Conservation (phyloP, 1,140 invertebrate species). For the Drosophila arawakana region DNA sequence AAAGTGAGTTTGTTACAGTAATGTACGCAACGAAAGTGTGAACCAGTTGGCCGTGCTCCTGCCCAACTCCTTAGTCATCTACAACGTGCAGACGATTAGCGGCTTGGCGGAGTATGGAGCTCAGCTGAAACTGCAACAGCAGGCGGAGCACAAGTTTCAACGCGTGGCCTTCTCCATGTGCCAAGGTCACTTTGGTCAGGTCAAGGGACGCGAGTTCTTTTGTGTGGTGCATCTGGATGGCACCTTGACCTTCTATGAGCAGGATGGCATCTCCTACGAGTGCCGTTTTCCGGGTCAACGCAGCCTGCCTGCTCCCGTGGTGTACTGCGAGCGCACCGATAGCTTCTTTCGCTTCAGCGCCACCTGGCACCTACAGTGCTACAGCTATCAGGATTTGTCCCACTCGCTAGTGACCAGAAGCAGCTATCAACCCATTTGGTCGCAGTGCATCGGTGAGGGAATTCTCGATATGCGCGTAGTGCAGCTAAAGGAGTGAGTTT, state of each 20-base stretch:
- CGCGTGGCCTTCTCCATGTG: constrained; percentile 87
- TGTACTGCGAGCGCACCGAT: constrained; percentile 89
- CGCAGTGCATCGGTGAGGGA: constrained; percentile 78
- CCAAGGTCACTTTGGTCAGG: constrained; percentile 91
- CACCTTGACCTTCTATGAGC: constrained; percentile 90
- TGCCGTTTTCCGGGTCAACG: constrained; percentile 86
- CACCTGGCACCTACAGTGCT: constrained; percentile 89
- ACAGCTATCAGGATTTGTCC: constrained; percentile 79
- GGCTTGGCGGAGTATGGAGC: constrained; percentile 77
- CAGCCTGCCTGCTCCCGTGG: constrained; percentile 89
- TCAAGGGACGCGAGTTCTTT: constrained; percentile 89
- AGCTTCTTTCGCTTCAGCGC: constrained; percentile 89
- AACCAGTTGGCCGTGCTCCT: constrained; percentile 78
- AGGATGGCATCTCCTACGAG: constrained; percentile 85
- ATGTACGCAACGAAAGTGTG: constrained; percentile 69
- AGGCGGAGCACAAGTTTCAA: constrained; percentile 87
- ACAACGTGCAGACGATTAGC: constrained; percentile 64
- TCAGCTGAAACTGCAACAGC: constrained; percentile 84
- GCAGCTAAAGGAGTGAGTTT: constrained; percentile 72
- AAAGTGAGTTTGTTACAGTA: constrained; percentile 32
- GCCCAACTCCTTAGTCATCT: constrained; percentile 74
- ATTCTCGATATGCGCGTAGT: constrained; percentile 74
- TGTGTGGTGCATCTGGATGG: constrained; percentile 92
- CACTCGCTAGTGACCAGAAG: constrained; percentile 70
- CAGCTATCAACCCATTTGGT: constrained; percentile 76